Percentiles rank a stretch among this genome's conserved stretches.
Conservation (phyloP, 1,140 invertebrate species). For the Leptinotarsa lineolata region DNA sequence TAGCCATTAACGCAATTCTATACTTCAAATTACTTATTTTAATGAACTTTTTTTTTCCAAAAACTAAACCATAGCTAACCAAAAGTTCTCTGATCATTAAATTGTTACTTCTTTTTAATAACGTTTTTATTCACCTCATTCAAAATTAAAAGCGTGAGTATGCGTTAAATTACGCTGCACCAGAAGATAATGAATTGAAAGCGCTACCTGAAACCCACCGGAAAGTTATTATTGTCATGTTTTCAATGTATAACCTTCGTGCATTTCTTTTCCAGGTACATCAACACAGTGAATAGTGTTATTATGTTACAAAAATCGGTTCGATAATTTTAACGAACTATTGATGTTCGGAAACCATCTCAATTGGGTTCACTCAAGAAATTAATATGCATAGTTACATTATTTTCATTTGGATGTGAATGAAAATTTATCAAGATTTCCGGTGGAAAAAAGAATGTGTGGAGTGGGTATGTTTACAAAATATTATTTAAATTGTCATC, state of each 20-base stretch:
- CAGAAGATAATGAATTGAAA: constrained; percentile 20
- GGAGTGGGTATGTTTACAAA: too few species aligned
- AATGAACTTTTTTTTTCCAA: constrained; percentile 1
- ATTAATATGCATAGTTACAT: too few species aligned
- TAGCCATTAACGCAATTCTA: background rate
- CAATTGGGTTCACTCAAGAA: too few species aligned
- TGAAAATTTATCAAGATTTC: too few species aligned
- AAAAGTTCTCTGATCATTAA: constrained; percentile 17
- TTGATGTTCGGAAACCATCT: too few species aligned
- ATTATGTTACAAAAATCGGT: background rate
- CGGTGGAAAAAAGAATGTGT: too few species aligned
- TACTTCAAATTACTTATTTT: background rate
- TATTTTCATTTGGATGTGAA: too few species aligned
- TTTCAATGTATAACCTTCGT: background rate
- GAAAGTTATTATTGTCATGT: constrained; percentile 19
- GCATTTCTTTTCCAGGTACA: background rate
- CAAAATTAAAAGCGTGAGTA: constrained; percentile 29
- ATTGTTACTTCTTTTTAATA: constrained; percentile 26
- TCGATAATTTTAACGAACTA: too few species aligned
- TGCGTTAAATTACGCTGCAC: constrained; percentile 29
- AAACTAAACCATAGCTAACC: constrained; percentile 22
- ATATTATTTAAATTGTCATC: too few species aligned
- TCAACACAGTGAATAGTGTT: background rate
- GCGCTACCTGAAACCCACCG: constrained; percentile 15
- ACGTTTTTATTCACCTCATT: constrained; percentile 25